Percentiles rank a stretch among this genome's conserved stretches.
Conservation (phyloP, 2,797 vertebrate species). For the Rhinoraja longicauda region DNA sequence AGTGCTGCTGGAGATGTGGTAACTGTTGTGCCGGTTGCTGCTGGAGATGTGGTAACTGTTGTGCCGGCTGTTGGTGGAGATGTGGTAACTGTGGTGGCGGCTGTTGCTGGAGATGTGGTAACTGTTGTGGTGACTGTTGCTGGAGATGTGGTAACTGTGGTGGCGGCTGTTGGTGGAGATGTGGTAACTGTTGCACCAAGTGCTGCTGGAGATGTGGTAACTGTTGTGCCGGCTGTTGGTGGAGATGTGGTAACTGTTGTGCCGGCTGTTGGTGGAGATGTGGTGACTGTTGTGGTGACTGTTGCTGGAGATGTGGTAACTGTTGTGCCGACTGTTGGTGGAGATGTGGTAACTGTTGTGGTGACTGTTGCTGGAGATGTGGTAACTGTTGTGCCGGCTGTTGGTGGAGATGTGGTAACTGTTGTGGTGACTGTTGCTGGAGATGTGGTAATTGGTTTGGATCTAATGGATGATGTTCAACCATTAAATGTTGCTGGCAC, state of each 20-base stretch:
- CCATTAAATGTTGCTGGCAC: background rate
- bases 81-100: background rate
- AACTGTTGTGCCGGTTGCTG: no score
- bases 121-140: background rate
- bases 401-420: background rate
- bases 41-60: no score
- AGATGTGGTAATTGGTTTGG: background rate
- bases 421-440: background rate
- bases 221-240: background rate
- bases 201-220: background rate
- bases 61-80: background rate
- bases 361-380: background rate
- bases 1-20: no score
- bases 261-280: background rate
- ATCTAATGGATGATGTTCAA: background rate
- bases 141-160: background rate
- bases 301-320: background rate
- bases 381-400: background rate
- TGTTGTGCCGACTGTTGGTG: background rate
- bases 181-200: background rate
- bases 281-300: background rate
- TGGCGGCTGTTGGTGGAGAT: background rate
- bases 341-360: background rate
- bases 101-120: background rate
- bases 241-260: background rate